phyloP scores from a whole-genome alignment of 2,888 invertebrate genomes.

The Brenthis daphne region DNA sequence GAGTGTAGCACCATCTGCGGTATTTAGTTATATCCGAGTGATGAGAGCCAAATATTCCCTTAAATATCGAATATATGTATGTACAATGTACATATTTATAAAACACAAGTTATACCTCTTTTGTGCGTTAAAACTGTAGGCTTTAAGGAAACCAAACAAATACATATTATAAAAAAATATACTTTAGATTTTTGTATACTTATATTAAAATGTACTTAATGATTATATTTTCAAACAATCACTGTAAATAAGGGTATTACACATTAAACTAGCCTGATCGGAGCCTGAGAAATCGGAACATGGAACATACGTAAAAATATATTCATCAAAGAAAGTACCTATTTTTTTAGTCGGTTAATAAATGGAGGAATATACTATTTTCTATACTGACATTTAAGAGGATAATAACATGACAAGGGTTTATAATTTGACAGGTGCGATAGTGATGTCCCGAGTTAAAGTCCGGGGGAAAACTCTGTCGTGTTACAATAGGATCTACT shows the following conservation, averaged over 20 bases:
- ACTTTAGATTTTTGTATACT: too few relatives aligned
- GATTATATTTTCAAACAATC: too few relatives aligned
- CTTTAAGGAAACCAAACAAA: too few relatives aligned
- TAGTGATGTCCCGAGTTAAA: constrained; percentile 53
- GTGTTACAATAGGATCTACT: constrained; percentile 23
- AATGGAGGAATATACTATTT: constrained; percentile 44
- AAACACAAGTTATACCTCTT: neutral
- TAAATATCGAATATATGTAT: neutral
- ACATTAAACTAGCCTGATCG: too few relatives aligned
- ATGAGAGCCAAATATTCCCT: constrained; percentile 5
- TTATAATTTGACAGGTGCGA: constrained; percentile 51
- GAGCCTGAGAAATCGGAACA: too few relatives aligned
- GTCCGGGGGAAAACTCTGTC: constrained; percentile 46
- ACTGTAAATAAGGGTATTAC: too few relatives aligned
- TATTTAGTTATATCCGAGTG: constrained; percentile 28
- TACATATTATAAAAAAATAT: too few relatives aligned
- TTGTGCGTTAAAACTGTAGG: too few relatives aligned
- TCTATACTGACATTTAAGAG: constrained; percentile 60
- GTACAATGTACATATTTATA: neutral
- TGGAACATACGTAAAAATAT: too few relatives aligned
- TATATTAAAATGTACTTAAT: too few relatives aligned
- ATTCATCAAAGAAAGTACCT: too few relatives aligned
- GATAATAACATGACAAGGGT: constrained; percentile 70
- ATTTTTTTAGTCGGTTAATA: constrained; percentile 22
- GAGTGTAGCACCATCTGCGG: constrained; percentile 37